Percentiles rank a stretch among this genome's conserved stretches.
These are phyloP conservation scores for Pungitius pungitius DNA, from an alignment of 2,113 vertebrate genomes.

Conservation along the genomic window DNA sequence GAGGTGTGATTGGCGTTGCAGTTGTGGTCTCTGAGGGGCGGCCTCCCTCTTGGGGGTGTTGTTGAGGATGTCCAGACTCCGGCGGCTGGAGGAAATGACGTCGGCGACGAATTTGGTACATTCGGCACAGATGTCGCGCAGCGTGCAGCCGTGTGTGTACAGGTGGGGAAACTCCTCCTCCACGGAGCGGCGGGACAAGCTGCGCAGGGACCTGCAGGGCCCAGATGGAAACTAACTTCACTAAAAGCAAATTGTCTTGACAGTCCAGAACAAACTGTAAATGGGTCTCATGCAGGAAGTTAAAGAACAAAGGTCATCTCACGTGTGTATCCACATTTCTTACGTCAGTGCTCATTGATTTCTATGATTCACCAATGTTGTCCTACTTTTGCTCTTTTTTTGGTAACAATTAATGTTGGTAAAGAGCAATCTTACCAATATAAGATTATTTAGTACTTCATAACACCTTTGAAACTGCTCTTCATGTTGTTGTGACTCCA, in stretches of 20 bases:
- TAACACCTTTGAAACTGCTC: too few relatives aligned
- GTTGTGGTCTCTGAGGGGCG: conserved; percentile 38
- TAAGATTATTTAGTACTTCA: too few relatives aligned
- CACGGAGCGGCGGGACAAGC: conserved; percentile 83
- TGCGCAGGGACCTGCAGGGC: conserved; percentile 85
- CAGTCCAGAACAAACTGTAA: too few relatives aligned
- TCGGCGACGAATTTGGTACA: conserved; percentile 91
- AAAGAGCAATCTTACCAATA: too few relatives aligned
- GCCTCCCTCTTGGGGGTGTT: conserved; percentile 81
- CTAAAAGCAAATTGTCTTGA: too few relatives aligned
- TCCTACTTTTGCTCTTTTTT: neutral
- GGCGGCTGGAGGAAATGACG: conserved; percentile 91
- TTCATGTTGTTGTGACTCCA: too few relatives aligned
- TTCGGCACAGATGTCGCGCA: conserved; percentile 89
- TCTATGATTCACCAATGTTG: too few relatives aligned
- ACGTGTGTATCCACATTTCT: too few relatives aligned
- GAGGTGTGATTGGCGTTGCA: conserved; percentile 46
- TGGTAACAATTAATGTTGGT: neutral
- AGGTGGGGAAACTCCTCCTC: conserved; percentile 96
- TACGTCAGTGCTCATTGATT: too few relatives aligned
- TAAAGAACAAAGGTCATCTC: too few relatives aligned
- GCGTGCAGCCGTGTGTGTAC: conserved; percentile 88
- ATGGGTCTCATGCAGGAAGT: neutral
- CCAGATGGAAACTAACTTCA: too few relatives aligned
- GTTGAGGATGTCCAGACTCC: conserved; percentile 91